Evolutionary conservation across 92 coral and sea anemone species (phyloP).

Genomic region (Heliopora coerulea): DNA sequence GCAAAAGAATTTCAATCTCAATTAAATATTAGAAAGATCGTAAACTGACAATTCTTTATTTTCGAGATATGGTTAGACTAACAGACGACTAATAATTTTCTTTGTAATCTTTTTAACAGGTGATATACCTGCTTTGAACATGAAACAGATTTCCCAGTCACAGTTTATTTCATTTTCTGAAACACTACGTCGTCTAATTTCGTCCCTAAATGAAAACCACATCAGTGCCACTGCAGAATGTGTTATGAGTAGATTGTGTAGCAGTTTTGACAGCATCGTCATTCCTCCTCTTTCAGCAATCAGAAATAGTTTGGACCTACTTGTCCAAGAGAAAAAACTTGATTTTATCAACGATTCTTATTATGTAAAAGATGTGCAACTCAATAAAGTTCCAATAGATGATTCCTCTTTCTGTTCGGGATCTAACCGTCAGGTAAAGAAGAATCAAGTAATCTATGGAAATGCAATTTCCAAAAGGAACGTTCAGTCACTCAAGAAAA

Average conservation of each 20-base stretch:
- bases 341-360: conserved; percentile 23
- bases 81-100: no score
- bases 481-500: neutral
- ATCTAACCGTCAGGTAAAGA: neutral
- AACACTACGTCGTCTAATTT: conserved; percentile 77
- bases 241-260: conserved; percentile 19
- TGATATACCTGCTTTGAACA: conserved; percentile 72
- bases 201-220: conserved; percentile 68
- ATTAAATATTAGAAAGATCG: no score
- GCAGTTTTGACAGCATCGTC: conserved; percentile 30
- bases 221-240: conserved; percentile 65
- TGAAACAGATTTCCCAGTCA: conserved; percentile 84
- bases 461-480: neutral
- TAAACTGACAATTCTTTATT: no score
- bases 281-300: conserved; percentile 32
- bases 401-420: no score
- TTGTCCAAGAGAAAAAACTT: conserved; percentile 11
- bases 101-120: conserved; percentile 66
- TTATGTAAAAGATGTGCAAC: neutral
- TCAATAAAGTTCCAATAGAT: no score
- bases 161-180: conserved; percentile 85
- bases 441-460: neutral
- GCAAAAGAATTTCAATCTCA: no score
- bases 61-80: no score
- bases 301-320: conserved; percentile 20